Percentiles rank a stretch among this genome's conserved stretches.
Evolutionary conservation across 2,797 vertebrate genomes (phyloP).

Genomic region (Epinephelus malabaricus): DNA sequence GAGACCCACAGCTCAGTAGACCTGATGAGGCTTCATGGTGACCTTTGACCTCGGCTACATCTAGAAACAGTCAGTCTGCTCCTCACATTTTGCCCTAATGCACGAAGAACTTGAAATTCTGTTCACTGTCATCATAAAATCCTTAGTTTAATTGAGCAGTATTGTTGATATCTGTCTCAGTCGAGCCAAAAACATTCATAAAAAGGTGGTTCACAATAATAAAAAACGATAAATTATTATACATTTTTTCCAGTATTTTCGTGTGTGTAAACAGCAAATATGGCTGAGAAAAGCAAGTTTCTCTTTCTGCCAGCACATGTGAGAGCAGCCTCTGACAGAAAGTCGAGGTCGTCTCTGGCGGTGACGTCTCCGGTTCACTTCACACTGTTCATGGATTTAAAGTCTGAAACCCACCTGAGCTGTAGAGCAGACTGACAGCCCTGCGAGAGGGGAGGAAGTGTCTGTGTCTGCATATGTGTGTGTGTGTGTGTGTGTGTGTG

Average conservation of each 20-base stretch:
- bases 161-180: too few relatives aligned
- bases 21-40: background rate
- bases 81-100: background rate
- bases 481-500: conserved; percentile 46
- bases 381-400: conserved; percentile 44
- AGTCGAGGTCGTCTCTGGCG: conserved; percentile 39
- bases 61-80: background rate
- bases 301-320: conserved; percentile 5
- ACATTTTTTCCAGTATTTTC: background rate
- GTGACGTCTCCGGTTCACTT: conserved; percentile 59
- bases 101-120: background rate
- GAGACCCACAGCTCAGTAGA: background rate
- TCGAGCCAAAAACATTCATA: background rate
- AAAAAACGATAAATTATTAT: background rate
- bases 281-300: conserved; percentile 7
- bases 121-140: background rate
- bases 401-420: conserved; percentile 59
- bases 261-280: background rate
- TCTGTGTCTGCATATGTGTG: conserved; percentile 27
- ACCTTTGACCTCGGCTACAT: conserved; percentile 14
- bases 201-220: background rate
- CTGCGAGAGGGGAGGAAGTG: conserved; percentile 43
- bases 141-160: too few relatives aligned
- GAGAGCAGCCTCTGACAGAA: conserved; percentile 17
- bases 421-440: conserved; percentile 39